phyloP scores from a whole-genome alignment of 2,888 invertebrate genomes.

The Dolomedes plantarius region DNA sequence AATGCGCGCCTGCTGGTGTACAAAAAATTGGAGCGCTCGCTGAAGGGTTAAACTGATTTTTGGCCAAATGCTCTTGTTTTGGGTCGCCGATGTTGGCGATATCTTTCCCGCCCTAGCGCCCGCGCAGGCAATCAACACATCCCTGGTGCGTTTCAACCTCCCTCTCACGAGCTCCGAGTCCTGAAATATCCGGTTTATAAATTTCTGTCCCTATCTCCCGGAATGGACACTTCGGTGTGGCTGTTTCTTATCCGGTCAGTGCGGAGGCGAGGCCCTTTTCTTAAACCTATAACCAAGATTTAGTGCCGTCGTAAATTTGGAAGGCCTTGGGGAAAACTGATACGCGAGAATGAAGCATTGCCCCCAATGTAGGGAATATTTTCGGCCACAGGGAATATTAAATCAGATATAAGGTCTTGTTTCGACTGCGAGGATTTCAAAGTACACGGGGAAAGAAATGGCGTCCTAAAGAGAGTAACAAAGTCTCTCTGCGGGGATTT shows the following conservation, averaged over 20 bases:
- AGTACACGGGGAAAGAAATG: too few relatives aligned
- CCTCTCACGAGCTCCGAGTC: slow-evolving; percentile 36
- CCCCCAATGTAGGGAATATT: not conserved
- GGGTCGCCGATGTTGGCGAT: too few relatives aligned
- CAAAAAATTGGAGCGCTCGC: too few relatives aligned
- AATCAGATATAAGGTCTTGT: not conserved
- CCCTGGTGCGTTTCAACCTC: not conserved
- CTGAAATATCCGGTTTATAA: slow-evolving; percentile 68
- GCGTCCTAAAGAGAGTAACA: too few relatives aligned
- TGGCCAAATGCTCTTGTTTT: too few relatives aligned
- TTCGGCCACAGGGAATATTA: not conserved
- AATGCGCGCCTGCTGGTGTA: too few relatives aligned
- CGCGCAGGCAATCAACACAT: too few relatives aligned
- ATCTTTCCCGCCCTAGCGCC: too few relatives aligned
- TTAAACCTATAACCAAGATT: slow-evolving; percentile 64
- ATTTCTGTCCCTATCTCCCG: slow-evolving; percentile 65
- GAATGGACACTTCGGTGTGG: slow-evolving; percentile 76
- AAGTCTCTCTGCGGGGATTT: too few relatives aligned
- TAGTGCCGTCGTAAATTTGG: slow-evolving; percentile 52
- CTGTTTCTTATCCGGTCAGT: slow-evolving; percentile 90
- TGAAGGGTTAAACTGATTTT: too few relatives aligned
- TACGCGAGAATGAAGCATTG: not conserved
- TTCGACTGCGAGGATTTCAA: too few relatives aligned
- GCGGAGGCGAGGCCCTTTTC: slow-evolving; percentile 33
- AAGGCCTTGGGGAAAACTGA: slow-evolving; percentile 27